Base-by-base conservation (phyloP, 30 jellyfish, hydroid and myxozoan species). In the Hydractinia symbiolongicarpus region DNA sequence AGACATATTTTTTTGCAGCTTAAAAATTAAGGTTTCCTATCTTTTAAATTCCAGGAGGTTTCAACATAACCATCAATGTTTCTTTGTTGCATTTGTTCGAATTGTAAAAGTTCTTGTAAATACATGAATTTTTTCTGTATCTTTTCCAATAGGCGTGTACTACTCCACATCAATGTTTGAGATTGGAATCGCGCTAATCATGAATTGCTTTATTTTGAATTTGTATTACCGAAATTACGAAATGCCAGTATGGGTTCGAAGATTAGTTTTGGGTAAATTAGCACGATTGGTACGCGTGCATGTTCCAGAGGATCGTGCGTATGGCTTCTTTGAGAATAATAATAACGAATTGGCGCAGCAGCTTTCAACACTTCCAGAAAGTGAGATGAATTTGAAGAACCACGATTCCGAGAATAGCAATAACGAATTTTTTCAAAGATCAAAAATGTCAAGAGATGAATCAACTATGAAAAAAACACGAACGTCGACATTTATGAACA, bases 101-200 rank as follows among this genome's bases (percentile, higher is more conserved):
- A 30, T 30, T 30, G 44, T 30, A 2, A 30, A 30, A 30, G 44
- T 30, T 30, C 44, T 30, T 30, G 44, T 30, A 30, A 30, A 30
- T 30, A 30, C 2, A 30, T 30, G 44, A 30, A 30, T 30, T 30
- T 30, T 30, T 49, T n/a, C 66, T 79, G 4, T 67, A 9, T 72
- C 70, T 66, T 55, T 51, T 53, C 49, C 55, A 13, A 13, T 74
- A 90, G 97, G 97, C n/a, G 86, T 90, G 9, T 90, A 90, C 86
- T 90, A 90, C 94, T 76, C 97, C 44, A 88, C 84, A 56, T 90
- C 97, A 30, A 90, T 90, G 95, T 90, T 90, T 81, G 97, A 90
- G 73, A 90, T 90, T 67, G 97, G 97, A 15, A 81, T 90, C 84
- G 97, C 97, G 40, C 76, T 90, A 95, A 82, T 84, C 7, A 66